Percentiles rank a stretch among this genome's conserved stretches.
Conservation (phyloP, 2,888 invertebrate species). For the Drosophila differens region DNA sequence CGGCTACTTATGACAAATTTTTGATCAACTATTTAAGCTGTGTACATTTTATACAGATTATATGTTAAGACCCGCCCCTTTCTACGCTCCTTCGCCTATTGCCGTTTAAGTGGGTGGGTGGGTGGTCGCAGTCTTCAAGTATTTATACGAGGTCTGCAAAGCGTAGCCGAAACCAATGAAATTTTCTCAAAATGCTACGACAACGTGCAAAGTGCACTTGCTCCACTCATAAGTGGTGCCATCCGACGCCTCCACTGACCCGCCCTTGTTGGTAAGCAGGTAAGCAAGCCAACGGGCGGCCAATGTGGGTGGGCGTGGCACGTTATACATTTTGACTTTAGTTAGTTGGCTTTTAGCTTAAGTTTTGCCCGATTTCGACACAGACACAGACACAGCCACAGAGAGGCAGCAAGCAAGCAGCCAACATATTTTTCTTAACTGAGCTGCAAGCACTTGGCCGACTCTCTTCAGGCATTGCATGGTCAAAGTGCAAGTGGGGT, state of each 20-base stretch:
- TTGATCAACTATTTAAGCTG: constrained; percentile 68
- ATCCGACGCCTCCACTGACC: not conserved
- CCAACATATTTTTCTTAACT: constrained; percentile 66
- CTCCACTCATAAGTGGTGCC: constrained; percentile 51
- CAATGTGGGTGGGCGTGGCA: constrained; percentile 43
- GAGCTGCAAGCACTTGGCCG: constrained; percentile 51
- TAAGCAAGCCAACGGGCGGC: constrained; percentile 19
- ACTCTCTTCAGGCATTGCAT: constrained; percentile 40
- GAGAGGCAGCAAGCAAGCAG: constrained; percentile 41
- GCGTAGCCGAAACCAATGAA: constrained; percentile 77
- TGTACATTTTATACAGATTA: constrained; percentile 52
- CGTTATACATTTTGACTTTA: constrained; percentile 63
- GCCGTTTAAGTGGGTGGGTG: constrained; percentile 35
- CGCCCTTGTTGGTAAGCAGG: not conserved
- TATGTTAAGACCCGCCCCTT: constrained; percentile 5
- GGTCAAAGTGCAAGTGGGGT: constrained; percentile 24
- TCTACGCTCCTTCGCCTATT: not conserved
- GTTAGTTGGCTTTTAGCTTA: constrained; percentile 73
- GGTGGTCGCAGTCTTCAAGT: constrained; percentile 58
- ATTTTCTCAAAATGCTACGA: constrained; percentile 74
- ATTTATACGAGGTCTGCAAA: constrained; percentile 68
- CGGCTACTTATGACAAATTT: constrained; percentile 63
- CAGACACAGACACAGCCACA: constrained; percentile 36
- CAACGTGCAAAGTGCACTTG: constrained; percentile 77
- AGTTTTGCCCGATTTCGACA: constrained; percentile 61